phyloP scores from a whole-genome alignment of 2,113 vertebrate species.

The Siphamia tubifer region DNA sequence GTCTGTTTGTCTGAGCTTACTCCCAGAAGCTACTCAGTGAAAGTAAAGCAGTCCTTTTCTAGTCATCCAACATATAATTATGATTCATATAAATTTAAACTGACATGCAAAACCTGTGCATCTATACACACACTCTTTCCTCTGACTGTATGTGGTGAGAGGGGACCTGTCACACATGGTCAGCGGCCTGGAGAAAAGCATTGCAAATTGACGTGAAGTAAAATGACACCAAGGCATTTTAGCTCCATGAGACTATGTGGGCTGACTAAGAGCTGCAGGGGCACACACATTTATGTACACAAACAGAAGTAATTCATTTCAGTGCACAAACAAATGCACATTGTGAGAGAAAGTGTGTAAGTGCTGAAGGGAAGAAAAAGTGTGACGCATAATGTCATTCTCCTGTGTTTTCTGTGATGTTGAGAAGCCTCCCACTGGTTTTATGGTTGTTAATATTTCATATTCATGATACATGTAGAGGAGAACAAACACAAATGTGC shows the following conservation, averaged over 20 bases:
- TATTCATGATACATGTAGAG: conserved; percentile 7
- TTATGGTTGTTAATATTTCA: neutral
- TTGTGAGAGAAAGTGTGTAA: conserved; percentile 15
- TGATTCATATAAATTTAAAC: conserved; percentile 12
- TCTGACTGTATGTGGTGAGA: neutral
- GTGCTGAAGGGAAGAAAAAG: conserved; percentile 8
- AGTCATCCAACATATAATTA: neutral
- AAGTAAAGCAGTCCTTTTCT: neutral
- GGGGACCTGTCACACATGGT: conserved; percentile 58
- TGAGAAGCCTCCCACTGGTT: neutral
- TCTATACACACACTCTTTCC: neutral
- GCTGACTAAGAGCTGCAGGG: conserved; percentile 43
- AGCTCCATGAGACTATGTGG: conserved; percentile 30
- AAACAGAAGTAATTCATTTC: conserved; percentile 6
- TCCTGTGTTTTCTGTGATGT: conserved; percentile 21
- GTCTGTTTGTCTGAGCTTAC: too few species aligned
- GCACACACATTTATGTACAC: neutral
- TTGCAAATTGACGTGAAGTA: conserved; percentile 52
- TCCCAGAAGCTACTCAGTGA: neutral
- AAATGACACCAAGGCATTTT: conserved; percentile 47
- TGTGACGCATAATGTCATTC: conserved; percentile 24
- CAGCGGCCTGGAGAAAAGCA: conserved; percentile 25
- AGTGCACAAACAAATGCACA: conserved; percentile 7
- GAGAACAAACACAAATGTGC: neutral
- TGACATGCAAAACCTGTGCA: neutral